Percentiles rank a stretch among this genome's conserved stretches.
Conservation (phyloP, 2,888 invertebrate genomes). For the Philopedon plagiatum region DNA sequence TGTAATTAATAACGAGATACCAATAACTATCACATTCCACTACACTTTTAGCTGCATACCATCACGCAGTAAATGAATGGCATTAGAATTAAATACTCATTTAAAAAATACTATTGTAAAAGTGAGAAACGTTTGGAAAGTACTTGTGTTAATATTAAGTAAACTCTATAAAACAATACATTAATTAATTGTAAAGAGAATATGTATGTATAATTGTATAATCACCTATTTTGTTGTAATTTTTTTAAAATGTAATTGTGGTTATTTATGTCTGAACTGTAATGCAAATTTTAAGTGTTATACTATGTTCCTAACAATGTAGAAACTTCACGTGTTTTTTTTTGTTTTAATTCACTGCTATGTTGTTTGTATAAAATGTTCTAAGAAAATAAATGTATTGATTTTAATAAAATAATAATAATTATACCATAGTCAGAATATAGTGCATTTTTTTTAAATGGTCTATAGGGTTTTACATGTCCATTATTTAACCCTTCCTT, state of each 20-base stretch:
- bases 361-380: too few relatives aligned
- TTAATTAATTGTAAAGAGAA: background rate
- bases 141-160: background rate
- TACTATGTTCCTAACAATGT: background rate
- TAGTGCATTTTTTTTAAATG: too few relatives aligned
- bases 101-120: background rate
- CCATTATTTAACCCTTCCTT: too few relatives aligned
- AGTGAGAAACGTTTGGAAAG: constrained; percentile 10
- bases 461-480: too few relatives aligned
- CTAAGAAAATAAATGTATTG: too few relatives aligned
- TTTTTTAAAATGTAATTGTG: background rate
- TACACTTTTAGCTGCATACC: too few relatives aligned
- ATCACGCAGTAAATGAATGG: background rate
- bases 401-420: too few relatives aligned
- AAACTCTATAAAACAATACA: background rate
- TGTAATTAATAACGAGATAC: too few relatives aligned
- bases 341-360: too few relatives aligned
- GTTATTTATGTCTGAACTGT: background rate
- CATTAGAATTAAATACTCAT: background rate
- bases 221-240: background rate
- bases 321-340: background rate
- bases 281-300: background rate
- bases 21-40: too few relatives aligned
- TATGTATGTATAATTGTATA: background rate
- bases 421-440: too few relatives aligned